Evolutionary conservation across 2,888 invertebrate genomes (phyloP), one percentile per base, ranked within the genome.

Genomic region (Drosophila tripunctata): DNA sequence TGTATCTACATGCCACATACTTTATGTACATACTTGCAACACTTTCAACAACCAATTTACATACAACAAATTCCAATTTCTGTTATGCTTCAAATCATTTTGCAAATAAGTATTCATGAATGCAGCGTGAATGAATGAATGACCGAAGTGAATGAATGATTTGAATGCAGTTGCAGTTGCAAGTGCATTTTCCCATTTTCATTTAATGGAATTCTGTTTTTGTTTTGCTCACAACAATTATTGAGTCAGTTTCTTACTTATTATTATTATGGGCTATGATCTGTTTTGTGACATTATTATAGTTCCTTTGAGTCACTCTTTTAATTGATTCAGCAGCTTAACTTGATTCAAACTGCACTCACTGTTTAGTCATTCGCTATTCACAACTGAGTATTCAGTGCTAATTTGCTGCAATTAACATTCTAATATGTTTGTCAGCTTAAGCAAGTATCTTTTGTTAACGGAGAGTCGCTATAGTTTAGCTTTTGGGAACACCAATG

Each of bases 51-150:
- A 45, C 24, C 74, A 50, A 72, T 67, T 72, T 45, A 67, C 50
- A 67, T 67, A 51, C 47, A 43, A 45, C 35, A 47, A 67, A 69
- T 69, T 69, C 61, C 69, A 74, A 74, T 38, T 52, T 52, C 27
- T 24, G n/a, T 50, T 56, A 44, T 36, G 27, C 31, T 7, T 27
- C 36, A 52, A 67, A 67, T 27, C 33, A 31, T 31, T 35, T 12
- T 15, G 45, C 50, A 7, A 35, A 36, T 22, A 7, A 35, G 30
- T 22, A 15, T 22, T 24, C 33, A 30, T 35, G 62, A 27, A 69
- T 44, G 27, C 40, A 27, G 6, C 14, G 10, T 6, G 33, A 47
- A 69, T 48, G 14, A 15, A n/a, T 48, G 24, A 51, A 51, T 40
- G 31, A 27, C 8, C 10, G 24, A 24, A 24, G 27, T 17, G 24